phyloP scores from a whole-genome alignment of 2,797 vertebrate genomes.

The Phrynocephalus guinanensis region DNA sequence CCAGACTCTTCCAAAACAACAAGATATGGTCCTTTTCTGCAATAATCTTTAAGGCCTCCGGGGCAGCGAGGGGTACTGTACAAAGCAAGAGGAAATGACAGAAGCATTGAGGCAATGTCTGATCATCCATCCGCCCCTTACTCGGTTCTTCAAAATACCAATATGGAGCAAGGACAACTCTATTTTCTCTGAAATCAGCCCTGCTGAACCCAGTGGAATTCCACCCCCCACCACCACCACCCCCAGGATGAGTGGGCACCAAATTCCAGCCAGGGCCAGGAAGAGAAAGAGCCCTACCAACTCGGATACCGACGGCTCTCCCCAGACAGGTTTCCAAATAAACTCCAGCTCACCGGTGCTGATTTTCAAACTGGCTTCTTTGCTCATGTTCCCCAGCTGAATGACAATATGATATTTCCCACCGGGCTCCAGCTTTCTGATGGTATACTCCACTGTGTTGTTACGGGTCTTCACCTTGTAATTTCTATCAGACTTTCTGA shows the following conservation, averaged over 20 bases:
- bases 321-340: not conserved
- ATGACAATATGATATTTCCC: conserved; percentile 92
- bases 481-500: conserved; percentile 87
- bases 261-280: not conserved
- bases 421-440: conserved; percentile 89
- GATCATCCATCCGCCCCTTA: not conserved
- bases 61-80: conserved; percentile 89
- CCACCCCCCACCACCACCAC: not conserved
- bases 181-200: no score
- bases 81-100: not conserved
- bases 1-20: conserved; percentile 96
- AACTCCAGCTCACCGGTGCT: conserved; percentile 82
- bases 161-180: no score
- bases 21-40: conserved; percentile 92
- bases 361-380: conserved; percentile 91
- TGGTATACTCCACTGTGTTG: conserved; percentile 92
- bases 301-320: not conserved
- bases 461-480: conserved; percentile 91
- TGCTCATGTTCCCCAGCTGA: conserved; percentile 97
- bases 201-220: not conserved
- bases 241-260: not conserved
- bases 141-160: not conserved
- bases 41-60: conserved; percentile 94
- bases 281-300: not conserved
- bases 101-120: not conserved